Base-by-base conservation (phyloP, 1,140 invertebrate genomes). In the Drosophila albomicans region DNA sequence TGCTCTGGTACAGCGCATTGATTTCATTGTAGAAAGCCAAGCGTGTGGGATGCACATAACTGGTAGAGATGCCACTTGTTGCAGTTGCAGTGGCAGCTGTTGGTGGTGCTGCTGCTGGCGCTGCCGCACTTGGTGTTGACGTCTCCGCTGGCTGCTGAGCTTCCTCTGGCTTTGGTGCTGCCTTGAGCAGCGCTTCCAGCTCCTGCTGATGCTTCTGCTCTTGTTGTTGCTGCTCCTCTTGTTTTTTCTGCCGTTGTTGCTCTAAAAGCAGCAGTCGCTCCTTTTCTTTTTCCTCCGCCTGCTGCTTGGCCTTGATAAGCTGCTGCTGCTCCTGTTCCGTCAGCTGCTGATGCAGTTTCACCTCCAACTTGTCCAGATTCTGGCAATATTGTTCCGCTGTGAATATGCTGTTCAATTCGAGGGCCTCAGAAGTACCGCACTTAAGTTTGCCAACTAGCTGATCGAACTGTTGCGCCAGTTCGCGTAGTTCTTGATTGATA, bases 21-120 rank as follows among this genome's bases (percentile, higher is more conserved):
- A 92, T 91, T 5, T 91, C 73, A 32, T 81, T 91, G 58, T 92
- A 92, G 54, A 82, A 89, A 5, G 75, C 63, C 8, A 91, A 52
- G 3, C 84, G 75, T 1, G 78, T 73, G 10, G 77, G 75, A 64
- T 79, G 87, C 6, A 89, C 84, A 63, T 79, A 87, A 5, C 59
- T 54, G 4, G 41, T 57, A 5, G 81, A 78, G 5, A 75, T 65
- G 20, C 48, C 41, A 7, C 5, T 28, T 0, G 43, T 1, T 5
- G n/a, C 16, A 8, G 43, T 15, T 32, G 61, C 4, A 35, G 63
- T 0, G 8, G 13, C 5, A n/a, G 51, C 0, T 2, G 35, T 0
- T 28, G 2, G 35, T 0, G 35, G 2, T 3, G 11, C 16, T 5
- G 43, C 30, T 41, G 61, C 4, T 43, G 63, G 0, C 10, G 11